Conservation (phyloP, 2,113 vertebrate species). For the Vanacampus margaritifer region DNA sequence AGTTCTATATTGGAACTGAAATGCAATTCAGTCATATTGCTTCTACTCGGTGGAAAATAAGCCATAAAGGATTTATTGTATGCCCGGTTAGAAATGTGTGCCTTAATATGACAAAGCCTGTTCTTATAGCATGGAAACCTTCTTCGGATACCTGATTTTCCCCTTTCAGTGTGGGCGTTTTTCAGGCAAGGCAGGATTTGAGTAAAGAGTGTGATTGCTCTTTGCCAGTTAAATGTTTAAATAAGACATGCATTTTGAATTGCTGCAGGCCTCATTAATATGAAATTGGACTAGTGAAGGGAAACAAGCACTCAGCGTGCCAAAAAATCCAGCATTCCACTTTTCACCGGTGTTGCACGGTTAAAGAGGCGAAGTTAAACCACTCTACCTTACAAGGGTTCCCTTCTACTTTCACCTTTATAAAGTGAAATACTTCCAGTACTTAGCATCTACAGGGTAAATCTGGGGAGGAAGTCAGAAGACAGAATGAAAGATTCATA, state of each 20-base stretch:
- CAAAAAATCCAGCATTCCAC: constrained; percentile 53
- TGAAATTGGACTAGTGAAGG: constrained; percentile 70
- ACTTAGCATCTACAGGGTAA: constrained; percentile 24
- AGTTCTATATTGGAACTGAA: constrained; percentile 30
- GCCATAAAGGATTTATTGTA: constrained; percentile 33
- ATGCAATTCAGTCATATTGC: constrained; percentile 33
- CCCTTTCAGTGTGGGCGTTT: constrained; percentile 54
- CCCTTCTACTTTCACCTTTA: neutral
- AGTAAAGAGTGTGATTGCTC: constrained; percentile 72
- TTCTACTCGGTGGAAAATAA: constrained; percentile 31
- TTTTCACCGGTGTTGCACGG: constrained; percentile 37
- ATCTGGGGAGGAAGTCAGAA: constrained; percentile 21
- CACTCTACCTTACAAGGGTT: constrained; percentile 25
- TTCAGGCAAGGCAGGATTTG: constrained; percentile 69
- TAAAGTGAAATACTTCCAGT: constrained; percentile 18
- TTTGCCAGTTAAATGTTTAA: constrained; percentile 76
- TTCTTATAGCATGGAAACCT: constrained; percentile 37
- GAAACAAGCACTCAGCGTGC: constrained; percentile 61
- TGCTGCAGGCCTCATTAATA: constrained; percentile 78
- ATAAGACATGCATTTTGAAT: constrained; percentile 74
- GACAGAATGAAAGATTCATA: constrained; percentile 29
- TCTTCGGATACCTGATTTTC: constrained; percentile 61
- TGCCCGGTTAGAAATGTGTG: constrained; percentile 18
- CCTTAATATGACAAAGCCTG: constrained; percentile 21
- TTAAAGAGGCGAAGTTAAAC: constrained; percentile 17